Conservation (phyloP, 1,140 invertebrate genomes). For the Octopus bimaculoides region DNA sequence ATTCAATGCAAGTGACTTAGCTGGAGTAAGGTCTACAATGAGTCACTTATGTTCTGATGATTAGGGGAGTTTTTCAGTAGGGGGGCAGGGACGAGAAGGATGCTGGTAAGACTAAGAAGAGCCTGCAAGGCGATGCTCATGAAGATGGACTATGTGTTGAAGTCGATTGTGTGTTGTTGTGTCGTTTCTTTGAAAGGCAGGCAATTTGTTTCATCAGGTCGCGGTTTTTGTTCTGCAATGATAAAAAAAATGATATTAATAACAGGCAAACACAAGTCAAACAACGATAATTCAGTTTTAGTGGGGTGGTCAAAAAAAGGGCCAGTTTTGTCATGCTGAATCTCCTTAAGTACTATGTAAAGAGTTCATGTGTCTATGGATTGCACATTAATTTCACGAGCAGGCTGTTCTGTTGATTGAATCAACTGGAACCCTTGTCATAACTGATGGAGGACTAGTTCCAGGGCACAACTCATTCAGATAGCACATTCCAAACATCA, state of each 20-base stretch:
- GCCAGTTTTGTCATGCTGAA: not conserved
- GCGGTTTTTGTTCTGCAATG: not conserved
- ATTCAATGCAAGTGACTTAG: too few species aligned
- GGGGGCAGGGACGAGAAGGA: too few species aligned
- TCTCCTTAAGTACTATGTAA: not conserved
- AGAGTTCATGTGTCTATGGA: not conserved
- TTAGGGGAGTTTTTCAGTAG: not conserved
- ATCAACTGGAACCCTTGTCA: too few species aligned
- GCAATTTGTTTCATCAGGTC: slow-evolving; percentile 7
- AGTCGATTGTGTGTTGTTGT: not conserved
- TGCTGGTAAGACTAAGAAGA: too few species aligned
- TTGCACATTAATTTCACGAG: not conserved
- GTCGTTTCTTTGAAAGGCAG: not conserved
- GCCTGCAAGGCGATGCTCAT: not conserved
- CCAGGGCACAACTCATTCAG: too few species aligned
- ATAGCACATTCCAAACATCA: too few species aligned
- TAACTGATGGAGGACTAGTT: too few species aligned
- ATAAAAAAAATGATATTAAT: not conserved
- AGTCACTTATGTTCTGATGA: not conserved
- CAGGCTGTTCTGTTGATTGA: too few species aligned
- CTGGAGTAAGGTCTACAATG: too few species aligned
- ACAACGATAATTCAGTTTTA: not conserved
- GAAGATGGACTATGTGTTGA: not conserved
- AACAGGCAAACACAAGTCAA: not conserved
- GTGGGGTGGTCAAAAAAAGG: not conserved